A percentile compares a stretch with the other conserved stretches of the same genome.
phyloP scores from a whole-genome alignment of 2,888 invertebrate genomes.

The Pollenia amentaria region DNA sequence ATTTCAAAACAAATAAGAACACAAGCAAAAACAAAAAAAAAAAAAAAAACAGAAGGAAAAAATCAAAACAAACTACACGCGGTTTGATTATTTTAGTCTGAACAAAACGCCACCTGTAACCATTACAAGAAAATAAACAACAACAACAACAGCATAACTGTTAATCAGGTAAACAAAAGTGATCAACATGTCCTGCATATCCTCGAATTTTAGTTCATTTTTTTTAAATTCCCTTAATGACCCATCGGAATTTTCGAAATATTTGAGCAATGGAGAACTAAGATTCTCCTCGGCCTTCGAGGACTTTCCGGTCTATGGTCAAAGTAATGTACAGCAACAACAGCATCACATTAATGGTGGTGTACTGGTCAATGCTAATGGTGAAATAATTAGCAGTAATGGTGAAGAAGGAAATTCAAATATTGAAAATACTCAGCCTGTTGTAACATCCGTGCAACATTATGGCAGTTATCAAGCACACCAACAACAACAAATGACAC shows the following conservation, averaged over 20 bases:
- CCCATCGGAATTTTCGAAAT: slow-evolving; percentile 84
- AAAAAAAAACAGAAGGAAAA: slow-evolving; percentile 62
- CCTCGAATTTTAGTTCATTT: slow-evolving; percentile 84
- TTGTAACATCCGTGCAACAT: slow-evolving; percentile 73
- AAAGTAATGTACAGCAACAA: slow-evolving; percentile 72
- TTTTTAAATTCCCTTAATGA: slow-evolving; percentile 84
- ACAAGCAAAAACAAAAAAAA: slow-evolving; percentile 64
- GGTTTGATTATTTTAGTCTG: slow-evolving; percentile 65
- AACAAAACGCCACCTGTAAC: slow-evolving; percentile 61
- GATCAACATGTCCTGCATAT: slow-evolving; percentile 84
- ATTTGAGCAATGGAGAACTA: slow-evolving; percentile 84
- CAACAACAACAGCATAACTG: background rate
- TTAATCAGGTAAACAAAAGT: slow-evolving; percentile 23
- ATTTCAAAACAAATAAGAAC: slow-evolving; percentile 61
- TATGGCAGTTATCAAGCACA: slow-evolving; percentile 69
- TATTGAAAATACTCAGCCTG: slow-evolving; percentile 69
- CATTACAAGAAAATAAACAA: slow-evolving; percentile 34
- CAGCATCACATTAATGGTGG: slow-evolving; percentile 69
- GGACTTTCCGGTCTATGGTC: slow-evolving; percentile 83
- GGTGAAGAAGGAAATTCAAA: slow-evolving; percentile 67
- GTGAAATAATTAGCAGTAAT: slow-evolving; percentile 55
- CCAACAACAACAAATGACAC: slow-evolving; percentile 66
- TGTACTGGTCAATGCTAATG: slow-evolving; percentile 52
- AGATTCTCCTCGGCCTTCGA: slow-evolving; percentile 83
- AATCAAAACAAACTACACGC: slow-evolving; percentile 75